Evolutionary conservation across 1,140 invertebrate species (phyloP).

Genomic region (Calephelis nemesis): DNA sequence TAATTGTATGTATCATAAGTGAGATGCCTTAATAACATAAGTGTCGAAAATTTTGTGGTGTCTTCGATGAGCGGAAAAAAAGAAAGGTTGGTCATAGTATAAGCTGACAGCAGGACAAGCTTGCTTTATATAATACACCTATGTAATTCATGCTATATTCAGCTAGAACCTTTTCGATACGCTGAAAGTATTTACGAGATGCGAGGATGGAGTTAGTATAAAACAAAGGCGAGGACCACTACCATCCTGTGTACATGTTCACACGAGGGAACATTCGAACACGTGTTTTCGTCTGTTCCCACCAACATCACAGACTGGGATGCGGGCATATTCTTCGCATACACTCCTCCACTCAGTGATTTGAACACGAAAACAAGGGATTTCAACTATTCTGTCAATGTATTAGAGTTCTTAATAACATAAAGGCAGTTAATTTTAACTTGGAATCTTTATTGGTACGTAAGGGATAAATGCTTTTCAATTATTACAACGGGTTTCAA

Average conservation of each 20-base stretch:
- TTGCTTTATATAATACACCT: no score
- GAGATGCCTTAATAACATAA: no score
- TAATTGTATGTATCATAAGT: no score
- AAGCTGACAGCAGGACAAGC: no score
- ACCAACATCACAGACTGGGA: constrained; percentile 2
- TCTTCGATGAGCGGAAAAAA: no score
- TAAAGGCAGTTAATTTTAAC: background rate
- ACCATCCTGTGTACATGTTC: constrained; percentile 9
- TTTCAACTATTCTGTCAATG: background rate
- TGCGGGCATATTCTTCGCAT: constrained; percentile 6
- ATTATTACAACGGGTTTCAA: constrained; percentile 4
- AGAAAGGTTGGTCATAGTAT: no score
- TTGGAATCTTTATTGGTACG: background rate
- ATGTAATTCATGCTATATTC: no score
- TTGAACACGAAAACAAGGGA: background rate
- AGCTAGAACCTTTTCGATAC: no score
- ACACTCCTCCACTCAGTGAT: background rate
- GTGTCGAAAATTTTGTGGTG: no score
- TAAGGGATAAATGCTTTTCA: constrained; percentile 1
- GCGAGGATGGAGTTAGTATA: constrained; percentile 1
- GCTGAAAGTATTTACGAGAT: background rate
- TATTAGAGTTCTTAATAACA: background rate
- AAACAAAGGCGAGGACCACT: constrained; percentile 6
- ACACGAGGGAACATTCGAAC: constrained; percentile 4
- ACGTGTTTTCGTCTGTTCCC: constrained; percentile 11